These are phyloP conservation scores for Cotesia chilonis DNA, from an alignment of 1,140 invertebrate genomes.

Conservation along the genomic window DNA sequence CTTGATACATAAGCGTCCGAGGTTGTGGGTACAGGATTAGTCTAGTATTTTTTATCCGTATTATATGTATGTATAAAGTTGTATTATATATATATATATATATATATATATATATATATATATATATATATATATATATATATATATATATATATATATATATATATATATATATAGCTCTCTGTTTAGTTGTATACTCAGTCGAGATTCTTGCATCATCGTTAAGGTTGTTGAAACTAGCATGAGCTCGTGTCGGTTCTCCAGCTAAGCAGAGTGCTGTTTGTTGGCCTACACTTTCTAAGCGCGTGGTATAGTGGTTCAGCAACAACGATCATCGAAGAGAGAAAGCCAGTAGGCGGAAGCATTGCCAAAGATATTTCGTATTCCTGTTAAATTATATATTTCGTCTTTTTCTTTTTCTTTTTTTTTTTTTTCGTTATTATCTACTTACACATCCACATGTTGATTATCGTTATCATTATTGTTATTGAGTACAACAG, in stretches of 20 bases:
- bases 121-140: too few species aligned
- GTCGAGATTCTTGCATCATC: slow-evolving; percentile 35
- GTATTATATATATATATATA: too few species aligned
- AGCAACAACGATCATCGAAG: slow-evolving; percentile 17
- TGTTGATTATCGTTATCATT: background rate
- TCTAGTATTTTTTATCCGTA: background rate
- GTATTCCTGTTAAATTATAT: slow-evolving; percentile 20
- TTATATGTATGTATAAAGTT: too few species aligned
- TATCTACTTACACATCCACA: background rate
- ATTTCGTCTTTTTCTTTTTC: background rate
- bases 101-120: too few species aligned
- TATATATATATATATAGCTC: too few species aligned
- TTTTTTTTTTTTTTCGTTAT: background rate
- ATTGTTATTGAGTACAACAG: background rate
- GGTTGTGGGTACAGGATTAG: slow-evolving; percentile 7
- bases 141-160: too few species aligned
- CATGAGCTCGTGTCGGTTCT: too few species aligned
- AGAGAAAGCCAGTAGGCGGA: slow-evolving; percentile 32
- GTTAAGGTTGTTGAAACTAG: slow-evolving; percentile 3
- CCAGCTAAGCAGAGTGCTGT: too few species aligned
- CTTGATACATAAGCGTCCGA: background rate
- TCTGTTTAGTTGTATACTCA: too few species aligned
- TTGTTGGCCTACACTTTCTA: slow-evolving; percentile 32
- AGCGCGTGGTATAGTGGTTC: slow-evolving; percentile 5
- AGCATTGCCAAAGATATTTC: slow-evolving; percentile 17